Evolutionary conservation across 2,888 invertebrate species (phyloP), one percentile per base, ranked within the genome.

Genomic region (Scrobipalpa atriplicella): DNA sequence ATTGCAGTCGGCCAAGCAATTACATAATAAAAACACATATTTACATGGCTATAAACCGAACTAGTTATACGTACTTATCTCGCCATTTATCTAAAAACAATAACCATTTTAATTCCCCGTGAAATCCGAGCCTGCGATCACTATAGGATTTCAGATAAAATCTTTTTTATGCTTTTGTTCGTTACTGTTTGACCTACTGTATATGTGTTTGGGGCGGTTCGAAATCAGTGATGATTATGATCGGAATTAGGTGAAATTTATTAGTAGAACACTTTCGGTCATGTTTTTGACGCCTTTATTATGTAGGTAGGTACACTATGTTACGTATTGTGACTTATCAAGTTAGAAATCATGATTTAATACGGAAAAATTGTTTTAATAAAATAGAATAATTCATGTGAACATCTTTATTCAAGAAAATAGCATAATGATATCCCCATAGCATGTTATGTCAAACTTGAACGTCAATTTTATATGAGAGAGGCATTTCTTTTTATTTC

Each of bases 1-100:
- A 61, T 52, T 41, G 54, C 56, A 43, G 21, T 36, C 56, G n/a
- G n/a, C 58, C 38, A n/a, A 58, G 38, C 64, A 71, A 78, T 79
- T 78, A 77, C 72, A 67, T 72, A 76, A 77, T 77, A 80, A 78
- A 81, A 76, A 58, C 75, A 78, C 75, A 79, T 80, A 79, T 81
- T 81, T 79, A 77, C 76, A 75, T 71, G 77, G 72, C 70, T 72
- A 65, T 70, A 65, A 70, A 72, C 19, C 41, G 61, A 58, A 58
- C 58, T 58, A 58, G 19, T 61, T 61, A 10, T 39, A 61, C 19
- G 7, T n/a, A 21, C n/a, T 66, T 68, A 68, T 68, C 68, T 56
- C 7, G 13, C 39, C 56, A 64, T 66, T 66, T 62, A 68, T 68
- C 66, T 68, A 47, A 70, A 76, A 78, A 80, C 79, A 78, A 79